Evolutionary conservation across 2,113 vertebrate species (phyloP).

Genomic region (Triplophysa tibetana): DNA sequence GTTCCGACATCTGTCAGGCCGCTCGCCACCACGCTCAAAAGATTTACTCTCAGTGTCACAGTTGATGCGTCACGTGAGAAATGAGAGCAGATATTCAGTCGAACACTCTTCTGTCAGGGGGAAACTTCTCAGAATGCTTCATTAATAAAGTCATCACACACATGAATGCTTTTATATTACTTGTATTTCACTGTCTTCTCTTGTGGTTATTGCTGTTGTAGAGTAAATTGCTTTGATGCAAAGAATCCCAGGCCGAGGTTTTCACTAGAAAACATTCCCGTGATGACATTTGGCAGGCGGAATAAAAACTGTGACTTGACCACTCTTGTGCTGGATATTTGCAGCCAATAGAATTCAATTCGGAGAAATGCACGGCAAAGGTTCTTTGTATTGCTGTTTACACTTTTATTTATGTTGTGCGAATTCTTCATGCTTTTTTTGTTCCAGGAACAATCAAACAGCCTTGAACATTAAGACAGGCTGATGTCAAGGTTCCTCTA

Average conservation of each 20-base stretch:
- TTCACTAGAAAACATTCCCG: no score
- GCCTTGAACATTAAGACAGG: slow-evolving; percentile 7
- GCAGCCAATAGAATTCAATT: no score
- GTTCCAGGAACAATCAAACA: not conserved
- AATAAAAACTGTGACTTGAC: no score
- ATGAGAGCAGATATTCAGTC: slow-evolving; percentile 34
- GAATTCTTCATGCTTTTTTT: not conserved
- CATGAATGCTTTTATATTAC: slow-evolving; percentile 44
- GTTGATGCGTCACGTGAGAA: slow-evolving; percentile 36
- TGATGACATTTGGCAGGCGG: no score
- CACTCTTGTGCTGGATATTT: not conserved
- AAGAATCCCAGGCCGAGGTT: slow-evolving; percentile 2
- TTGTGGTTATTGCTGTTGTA: slow-evolving; percentile 33
- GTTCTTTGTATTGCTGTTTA: not conserved
- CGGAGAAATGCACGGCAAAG: not conserved
- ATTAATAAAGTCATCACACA: slow-evolving; percentile 53
- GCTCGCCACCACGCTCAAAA: not conserved
- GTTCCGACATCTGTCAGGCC: not conserved
- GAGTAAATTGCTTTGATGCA: slow-evolving; percentile 16
- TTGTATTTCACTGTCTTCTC: slow-evolving; percentile 37
- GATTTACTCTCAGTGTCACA: slow-evolving; percentile 34
- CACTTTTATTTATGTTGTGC: not conserved
- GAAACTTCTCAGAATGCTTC: slow-evolving; percentile 35
- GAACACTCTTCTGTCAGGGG: slow-evolving; percentile 36
- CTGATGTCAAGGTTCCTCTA: not conserved